Evolutionary conservation across 2,113 vertebrate genomes (phyloP), one percentile per base, ranked within the genome.

Genomic region (Catharus fuscescens): DNA sequence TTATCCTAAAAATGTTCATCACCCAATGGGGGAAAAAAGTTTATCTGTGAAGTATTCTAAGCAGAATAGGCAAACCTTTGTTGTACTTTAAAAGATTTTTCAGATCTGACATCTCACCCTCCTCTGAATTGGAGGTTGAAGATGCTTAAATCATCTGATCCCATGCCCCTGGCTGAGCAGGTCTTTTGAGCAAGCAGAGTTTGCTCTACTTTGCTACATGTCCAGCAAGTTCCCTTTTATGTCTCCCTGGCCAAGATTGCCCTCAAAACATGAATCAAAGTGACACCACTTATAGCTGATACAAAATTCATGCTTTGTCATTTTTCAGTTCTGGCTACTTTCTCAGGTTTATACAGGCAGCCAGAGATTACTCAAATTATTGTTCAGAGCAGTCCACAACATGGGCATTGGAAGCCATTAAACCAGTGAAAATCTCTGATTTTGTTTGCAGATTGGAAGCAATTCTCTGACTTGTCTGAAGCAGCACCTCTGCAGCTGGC

Each of bases 361-460:
- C 9, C 59, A 94, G 86, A 80, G 24, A 80, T 73, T 53, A 83
- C 29, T 44, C 50, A 77, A 82, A 59, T 77, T 66, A 61, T 69
- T 88, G 12, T 52, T 83, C 42, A 66, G 54, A 45, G 18, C 21
- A 57, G 31, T 10, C 12, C 36, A 19, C 13, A 83, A 4, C 12
- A 38, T 32, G 23, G 28, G 42, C 44, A 70, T 1, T 70, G 42
- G 38, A 90, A 90, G 21, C 26, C 23, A 50, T 42, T 86, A 73
- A 90, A 94, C n/a, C 20, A 70, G 21, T 12, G 17, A 48, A 65
- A 50, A 45, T 17, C 14, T 86, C 84, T 77, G 23, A 45, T 61
- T 61, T 85, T 93, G 4, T 52, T 77, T 80, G 31, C 47, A 80
- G 47, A 28, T 36, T 50, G 45, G 50, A 77, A 90, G 77, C 66